Evolutionary conservation across 53 echinoderm and acorn worm species (phyloP), one percentile per base, ranked within the genome.

Genomic region (Stichopus horrens): DNA sequence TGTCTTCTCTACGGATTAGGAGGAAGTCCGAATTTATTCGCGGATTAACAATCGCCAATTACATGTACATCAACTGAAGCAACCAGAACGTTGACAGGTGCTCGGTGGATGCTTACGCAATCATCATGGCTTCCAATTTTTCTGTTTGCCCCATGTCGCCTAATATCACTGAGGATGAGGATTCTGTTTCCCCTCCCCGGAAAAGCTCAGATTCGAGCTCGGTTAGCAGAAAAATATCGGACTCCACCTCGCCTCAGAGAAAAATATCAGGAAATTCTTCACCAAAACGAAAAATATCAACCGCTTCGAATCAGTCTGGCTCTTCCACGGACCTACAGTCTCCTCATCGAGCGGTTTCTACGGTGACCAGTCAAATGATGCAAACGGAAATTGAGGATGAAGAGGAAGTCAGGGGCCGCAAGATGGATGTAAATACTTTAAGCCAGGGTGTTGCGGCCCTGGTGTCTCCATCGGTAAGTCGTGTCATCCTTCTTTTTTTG

Each of bases 401-500:
- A 77, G 58, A 57, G 79, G 89, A 87, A 19, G 79, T 54, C 13
- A 90, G 37, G 54, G 89, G 90, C 20, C 77, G 91, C 66, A 95
- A 93, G 65, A 54, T 96, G 77, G 95, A 90, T 75, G 89, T 96
- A 76, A 93, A 90, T 56, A 95, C 94, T 53, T 73, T 96, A 14
- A 95, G 96, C 74, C 93, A 93, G 79, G 96, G 96, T 21, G 89
- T 96, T 10, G 96, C 96, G 54, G 93, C 96, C 52, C 89, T 96
- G 23, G 89, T 96, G 74, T 96, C 92, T 83, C 96, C 96, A 54
- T 92, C 96, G 96, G 96, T 96, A 91, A 93, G 96, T 93, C 8
- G 2, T 37, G 37, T 37, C 37, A 37, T 37, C 37, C 37, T 37
- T 37, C 37, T 37, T 37, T 37, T 37, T 37, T 37, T 0, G 37